Conservation (phyloP, 1,140 invertebrate genomes). For the Hypsibius dujardini region DNA sequence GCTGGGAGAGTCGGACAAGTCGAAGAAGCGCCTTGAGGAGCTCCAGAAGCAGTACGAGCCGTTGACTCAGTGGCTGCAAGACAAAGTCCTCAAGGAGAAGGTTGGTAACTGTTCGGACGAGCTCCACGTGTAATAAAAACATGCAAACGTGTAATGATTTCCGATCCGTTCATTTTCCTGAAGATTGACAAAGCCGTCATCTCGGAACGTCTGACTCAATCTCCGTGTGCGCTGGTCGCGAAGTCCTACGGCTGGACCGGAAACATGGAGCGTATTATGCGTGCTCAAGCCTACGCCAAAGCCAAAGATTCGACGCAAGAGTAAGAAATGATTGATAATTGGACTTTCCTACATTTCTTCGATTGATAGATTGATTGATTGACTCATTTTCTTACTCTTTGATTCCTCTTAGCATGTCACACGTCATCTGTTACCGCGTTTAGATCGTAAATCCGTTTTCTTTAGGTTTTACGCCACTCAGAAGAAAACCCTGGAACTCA, state of each 20-base stretch:
- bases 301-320: slow-evolving; percentile 70
- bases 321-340: slow-evolving; percentile 30
- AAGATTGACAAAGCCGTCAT: slow-evolving; percentile 59
- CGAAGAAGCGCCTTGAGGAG: slow-evolving; percentile 62
- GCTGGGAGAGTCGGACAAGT: slow-evolving; percentile 61
- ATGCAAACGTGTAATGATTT: slow-evolving; percentile 19
- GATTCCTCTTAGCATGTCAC: neutral
- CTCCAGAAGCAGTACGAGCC: slow-evolving; percentile 69
- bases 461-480: slow-evolving; percentile 71
- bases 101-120: slow-evolving; percentile 32
- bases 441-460: slow-evolving; percentile 24
- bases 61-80: slow-evolving; percentile 71
- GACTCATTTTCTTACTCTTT: slow-evolving; percentile 16
- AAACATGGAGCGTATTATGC: slow-evolving; percentile 92
- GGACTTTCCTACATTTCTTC: too few relatives aligned
- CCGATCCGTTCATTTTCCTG: slow-evolving; percentile 23
- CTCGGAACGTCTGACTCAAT: slow-evolving; percentile 72
- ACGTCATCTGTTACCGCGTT: neutral
- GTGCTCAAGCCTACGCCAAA: slow-evolving; percentile 92
- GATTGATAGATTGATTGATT: slow-evolving; percentile 19
- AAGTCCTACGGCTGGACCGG: slow-evolving; percentile 93
- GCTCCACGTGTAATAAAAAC: neutral
- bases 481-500: slow-evolving; percentile 94
- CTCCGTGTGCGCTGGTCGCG: slow-evolving; percentile 90
- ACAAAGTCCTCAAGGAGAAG: slow-evolving; percentile 63